Evolutionary conservation across 2,888 invertebrate genomes (phyloP).

Genomic region (Zelleria hepariella): DNA sequence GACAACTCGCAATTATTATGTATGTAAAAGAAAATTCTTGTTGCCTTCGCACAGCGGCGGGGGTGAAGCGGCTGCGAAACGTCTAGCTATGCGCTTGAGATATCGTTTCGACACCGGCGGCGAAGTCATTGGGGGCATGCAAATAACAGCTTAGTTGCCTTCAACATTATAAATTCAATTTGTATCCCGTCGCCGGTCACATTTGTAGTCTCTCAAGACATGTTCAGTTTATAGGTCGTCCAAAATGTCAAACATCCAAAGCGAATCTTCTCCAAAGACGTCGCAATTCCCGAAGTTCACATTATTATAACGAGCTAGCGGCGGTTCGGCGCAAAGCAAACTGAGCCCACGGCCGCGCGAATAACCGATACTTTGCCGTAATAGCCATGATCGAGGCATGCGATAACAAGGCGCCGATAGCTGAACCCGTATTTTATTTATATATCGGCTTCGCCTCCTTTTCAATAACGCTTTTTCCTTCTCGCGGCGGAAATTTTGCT

Average conservation of each 20-base stretch:
- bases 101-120: neutral
- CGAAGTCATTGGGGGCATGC: neutral
- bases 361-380: constrained; percentile 67
- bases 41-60: constrained; percentile 39
- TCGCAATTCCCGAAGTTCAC: constrained; percentile 67
- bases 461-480: constrained; percentile 69
- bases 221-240: constrained; percentile 6
- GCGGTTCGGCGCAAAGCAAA: constrained; percentile 58
- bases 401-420: constrained; percentile 73
- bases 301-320: constrained; percentile 70
- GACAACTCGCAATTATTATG: constrained; percentile 70
- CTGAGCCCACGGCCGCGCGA: constrained; percentile 60
- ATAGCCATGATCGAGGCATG: constrained; percentile 65
- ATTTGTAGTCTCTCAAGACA: neutral
- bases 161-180: neutral
- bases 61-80: constrained; percentile 26
- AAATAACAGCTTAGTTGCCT: neutral
- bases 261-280: constrained; percentile 52
- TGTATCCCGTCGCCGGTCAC: neutral
- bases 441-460: constrained; percentile 66
- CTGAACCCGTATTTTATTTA: constrained; percentile 73
- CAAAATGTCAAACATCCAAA: constrained; percentile 31
- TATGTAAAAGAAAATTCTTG: constrained; percentile 71
- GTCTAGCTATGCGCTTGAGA: neutral
- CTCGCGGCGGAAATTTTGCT: constrained; percentile 63